A percentile compares a stretch with the other conserved stretches of the same genome.
These are phyloP conservation scores for Gymnogyps californianus DNA, from an alignment of 2,113 vertebrate species.

Conservation along the genomic window DNA sequence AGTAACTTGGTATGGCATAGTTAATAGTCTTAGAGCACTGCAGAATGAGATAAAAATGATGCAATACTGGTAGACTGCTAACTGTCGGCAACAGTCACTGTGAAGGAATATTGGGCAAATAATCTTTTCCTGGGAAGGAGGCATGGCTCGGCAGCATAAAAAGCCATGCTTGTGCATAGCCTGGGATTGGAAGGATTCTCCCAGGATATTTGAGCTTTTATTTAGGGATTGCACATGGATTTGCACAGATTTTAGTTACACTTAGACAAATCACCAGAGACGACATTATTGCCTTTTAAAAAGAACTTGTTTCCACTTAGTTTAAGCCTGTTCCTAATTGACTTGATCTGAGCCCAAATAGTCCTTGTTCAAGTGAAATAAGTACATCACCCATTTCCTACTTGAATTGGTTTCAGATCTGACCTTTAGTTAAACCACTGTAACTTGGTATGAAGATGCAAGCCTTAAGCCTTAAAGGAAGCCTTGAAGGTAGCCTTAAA, in stretches of 20 bases:
- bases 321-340: background rate
- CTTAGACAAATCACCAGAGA: background rate
- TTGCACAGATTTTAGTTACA: background rate
- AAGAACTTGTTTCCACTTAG: background rate
- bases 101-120: background rate
- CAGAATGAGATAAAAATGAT: background rate
- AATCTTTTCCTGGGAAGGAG: background rate
- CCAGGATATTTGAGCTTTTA: background rate
- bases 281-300: background rate
- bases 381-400: background rate
- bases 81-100: background rate
- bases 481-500: background rate
- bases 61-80: background rate
- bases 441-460: background rate
- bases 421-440: background rate
- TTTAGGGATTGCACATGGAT: slow-evolving; percentile 5
- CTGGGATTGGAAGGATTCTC: background rate
- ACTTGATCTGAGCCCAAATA: background rate
- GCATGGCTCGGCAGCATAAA: background rate
- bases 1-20: background rate
- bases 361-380: background rate
- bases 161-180: background rate
- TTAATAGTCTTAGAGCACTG: background rate
- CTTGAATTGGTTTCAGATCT: background rate
- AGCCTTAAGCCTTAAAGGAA: background rate